Base-by-base conservation (phyloP, 2,113 vertebrate genomes). In the Coryphaenoides rupestris region DNA sequence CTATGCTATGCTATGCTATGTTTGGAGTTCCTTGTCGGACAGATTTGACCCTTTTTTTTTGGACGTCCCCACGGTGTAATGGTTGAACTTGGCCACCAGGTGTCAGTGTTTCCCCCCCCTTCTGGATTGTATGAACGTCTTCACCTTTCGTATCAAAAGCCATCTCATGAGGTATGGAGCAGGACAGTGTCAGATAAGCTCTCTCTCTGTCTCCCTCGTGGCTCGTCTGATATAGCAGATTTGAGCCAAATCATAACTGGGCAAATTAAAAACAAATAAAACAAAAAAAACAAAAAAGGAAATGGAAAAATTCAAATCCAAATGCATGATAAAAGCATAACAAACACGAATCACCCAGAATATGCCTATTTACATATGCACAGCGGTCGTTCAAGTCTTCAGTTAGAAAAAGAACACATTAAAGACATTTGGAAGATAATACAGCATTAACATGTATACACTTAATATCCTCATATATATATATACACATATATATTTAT, bases 311-410 rank as follows among this genome's bases (percentile, higher is more conserved):
- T 66, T n/a, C 63, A 58, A 61, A 59, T 66, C 74, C 66, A 56
- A 78, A 77, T 75, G 60, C 63, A 80, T 84, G 77, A 75, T 72
- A 65, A 79, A 80, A 80, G 75, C 66, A 82, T 81, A 89, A 93
- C 88, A 93, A 94, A 93, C 91, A 95, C 92, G 88, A 92, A 89
- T 90, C 92, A 92, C 92, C 95, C 91, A 87, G 90, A 86, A 85
- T n/a, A n/a, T 81, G 87, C 87, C 89, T 96, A 96, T 96, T 93
- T 95, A 96, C 94, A 98, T 88, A 94, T 93, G 91, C 86, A 86
- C 94, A 95, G 91, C 92, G 94, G 94, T 95, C 95, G 92, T 97
- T 96, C 94, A 96, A 96, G 94, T 95, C 92, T 94, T 93, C 93
- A 95, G 94, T 96, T 94, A 92, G 72, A 91, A 91, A 87, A 87